phyloP scores from a whole-genome alignment of 2,113 vertebrate species.

The Protomyctophum bolini region DNA sequence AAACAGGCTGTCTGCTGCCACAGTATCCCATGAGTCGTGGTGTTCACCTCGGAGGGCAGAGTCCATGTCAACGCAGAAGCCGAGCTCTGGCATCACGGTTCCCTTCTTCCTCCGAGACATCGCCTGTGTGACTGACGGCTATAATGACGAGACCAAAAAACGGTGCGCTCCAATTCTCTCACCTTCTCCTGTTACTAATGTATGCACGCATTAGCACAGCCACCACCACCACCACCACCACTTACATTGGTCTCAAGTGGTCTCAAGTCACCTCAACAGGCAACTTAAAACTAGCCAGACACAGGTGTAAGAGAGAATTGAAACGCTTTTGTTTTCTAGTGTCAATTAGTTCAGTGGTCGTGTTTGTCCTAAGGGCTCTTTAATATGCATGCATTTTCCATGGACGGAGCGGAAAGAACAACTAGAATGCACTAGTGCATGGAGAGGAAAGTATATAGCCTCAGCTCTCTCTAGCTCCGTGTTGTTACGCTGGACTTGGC shows the following conservation, averaged over 20 bases:
- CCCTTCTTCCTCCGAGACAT: too few relatives aligned
- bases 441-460: background rate
- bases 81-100: background rate
- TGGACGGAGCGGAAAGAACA: conserved; percentile 12
- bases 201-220: background rate
- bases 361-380: background rate
- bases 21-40: too few relatives aligned
- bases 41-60: too few relatives aligned
- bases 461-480: background rate
- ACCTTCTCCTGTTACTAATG: background rate
- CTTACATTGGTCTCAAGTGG: conserved; percentile 16
- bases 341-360: conserved; percentile 7
- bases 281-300: conserved; percentile 13
- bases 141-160: conserved; percentile 12
- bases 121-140: conserved; percentile 1
- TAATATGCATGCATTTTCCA: background rate
- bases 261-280: conserved; percentile 4
- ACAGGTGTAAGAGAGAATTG: conserved; percentile 4
- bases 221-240: background rate
- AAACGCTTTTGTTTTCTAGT: conserved; percentile 24
- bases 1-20: too few relatives aligned
- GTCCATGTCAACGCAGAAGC: background rate
- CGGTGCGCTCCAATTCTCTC: conserved; percentile 6
- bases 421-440: background rate
- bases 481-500: conserved; percentile 48